Evolutionary conservation across 2,797 vertebrate species (phyloP).

Genomic region (Lithobates sylvaticus): DNA sequence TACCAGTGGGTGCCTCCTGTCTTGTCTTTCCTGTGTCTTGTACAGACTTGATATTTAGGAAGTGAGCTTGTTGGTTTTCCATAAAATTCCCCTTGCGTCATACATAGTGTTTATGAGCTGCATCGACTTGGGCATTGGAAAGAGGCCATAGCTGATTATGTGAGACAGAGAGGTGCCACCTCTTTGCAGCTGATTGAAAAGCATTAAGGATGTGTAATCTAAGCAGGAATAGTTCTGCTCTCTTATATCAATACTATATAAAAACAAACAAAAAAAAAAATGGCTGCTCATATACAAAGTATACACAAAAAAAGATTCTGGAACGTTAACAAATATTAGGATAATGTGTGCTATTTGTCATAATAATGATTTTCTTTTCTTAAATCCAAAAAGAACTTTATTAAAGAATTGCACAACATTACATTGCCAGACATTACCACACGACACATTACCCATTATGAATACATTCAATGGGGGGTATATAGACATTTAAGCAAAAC

Average conservation of each 20-base stretch:
- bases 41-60: slow-evolving; percentile 14
- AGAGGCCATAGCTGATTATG: neutral
- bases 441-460: too few relatives aligned
- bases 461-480: too few relatives aligned
- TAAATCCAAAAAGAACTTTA: too few relatives aligned
- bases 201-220: slow-evolving; percentile 14
- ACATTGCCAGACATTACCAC: too few relatives aligned
- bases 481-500: too few relatives aligned
- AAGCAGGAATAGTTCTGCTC: neutral
- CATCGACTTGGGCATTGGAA: slow-evolving; percentile 7
- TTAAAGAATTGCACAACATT: too few relatives aligned
- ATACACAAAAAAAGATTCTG: too few relatives aligned
- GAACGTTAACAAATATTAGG: too few relatives aligned
- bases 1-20: neutral
- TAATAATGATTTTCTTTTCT: too few relatives aligned
- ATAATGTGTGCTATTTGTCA: too few relatives aligned
- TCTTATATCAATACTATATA: neutral
- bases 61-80: neutral
- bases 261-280: too few relatives aligned
- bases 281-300: too few relatives aligned
- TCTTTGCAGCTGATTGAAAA: slow-evolving; percentile 17
- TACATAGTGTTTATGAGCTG: neutral
- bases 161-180: neutral
- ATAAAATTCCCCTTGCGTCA: neutral
- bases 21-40: slow-evolving; percentile 9